Percentiles rank a stretch among this genome's conserved stretches.
Conservation (phyloP, 2,113 vertebrate genomes). For the Erythrolamprus reginae region DNA sequence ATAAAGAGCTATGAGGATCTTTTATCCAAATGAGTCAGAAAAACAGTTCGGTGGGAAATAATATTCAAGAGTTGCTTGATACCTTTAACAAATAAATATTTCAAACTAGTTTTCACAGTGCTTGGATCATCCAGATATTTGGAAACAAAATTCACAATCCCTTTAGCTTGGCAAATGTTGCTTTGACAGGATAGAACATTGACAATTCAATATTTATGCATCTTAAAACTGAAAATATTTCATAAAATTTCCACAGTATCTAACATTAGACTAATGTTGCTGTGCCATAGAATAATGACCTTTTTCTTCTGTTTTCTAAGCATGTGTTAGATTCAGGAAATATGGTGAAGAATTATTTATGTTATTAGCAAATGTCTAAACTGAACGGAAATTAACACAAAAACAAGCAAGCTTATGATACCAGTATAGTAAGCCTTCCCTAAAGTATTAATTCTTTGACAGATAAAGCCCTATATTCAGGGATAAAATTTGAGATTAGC, state of each 20-base stretch:
- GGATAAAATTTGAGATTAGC: background rate
- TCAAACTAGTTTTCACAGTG: background rate
- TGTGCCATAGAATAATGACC: background rate
- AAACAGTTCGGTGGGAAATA: background rate
- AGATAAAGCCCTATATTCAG: background rate
- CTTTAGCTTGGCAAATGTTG: background rate
- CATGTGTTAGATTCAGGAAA: background rate
- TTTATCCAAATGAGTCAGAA: background rate
- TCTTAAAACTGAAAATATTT: background rate
- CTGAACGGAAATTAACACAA: background rate
- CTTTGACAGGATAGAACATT: background rate
- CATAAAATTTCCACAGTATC: background rate
- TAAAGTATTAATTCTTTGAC: background rate
- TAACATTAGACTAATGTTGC: background rate
- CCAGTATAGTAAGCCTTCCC: background rate
- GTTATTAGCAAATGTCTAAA: background rate
- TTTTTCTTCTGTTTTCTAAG: background rate
- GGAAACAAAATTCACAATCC: background rate
- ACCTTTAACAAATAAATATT: background rate
- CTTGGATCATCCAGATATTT: background rate
- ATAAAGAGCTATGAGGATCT: background rate
- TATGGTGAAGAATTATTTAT: background rate
- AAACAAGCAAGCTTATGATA: background rate
- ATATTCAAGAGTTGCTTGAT: background rate
- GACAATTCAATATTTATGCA: background rate